phyloP scores from a whole-genome alignment of 1,140 invertebrate genomes.

The Cherax quadricarinatus region DNA sequence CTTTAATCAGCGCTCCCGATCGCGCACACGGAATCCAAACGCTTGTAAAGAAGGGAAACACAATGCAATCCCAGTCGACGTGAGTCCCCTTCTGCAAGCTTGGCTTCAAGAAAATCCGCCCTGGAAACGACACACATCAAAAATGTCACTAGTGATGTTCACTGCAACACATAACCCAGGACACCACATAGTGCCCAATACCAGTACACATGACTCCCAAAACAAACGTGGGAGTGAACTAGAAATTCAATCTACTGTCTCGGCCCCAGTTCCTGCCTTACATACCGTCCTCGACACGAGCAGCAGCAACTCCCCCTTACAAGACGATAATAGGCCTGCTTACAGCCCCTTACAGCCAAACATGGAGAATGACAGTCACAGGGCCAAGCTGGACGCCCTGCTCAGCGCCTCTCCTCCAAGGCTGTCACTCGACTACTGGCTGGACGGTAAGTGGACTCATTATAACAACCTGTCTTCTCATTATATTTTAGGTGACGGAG shows the following conservation, averaged over 20 bases:
- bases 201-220: neutral
- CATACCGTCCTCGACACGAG: neutral
- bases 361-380: no score
- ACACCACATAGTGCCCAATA: neutral
- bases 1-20: neutral
- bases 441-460: conserved; percentile 23
- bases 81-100: neutral
- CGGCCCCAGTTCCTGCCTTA: neutral
- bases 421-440: neutral
- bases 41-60: neutral
- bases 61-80: neutral
- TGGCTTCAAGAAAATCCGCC: neutral
- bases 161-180: neutral
- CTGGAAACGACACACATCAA: neutral
- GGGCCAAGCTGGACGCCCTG: neutral
- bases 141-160: conserved; percentile 17
- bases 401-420: neutral
- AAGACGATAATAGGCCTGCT: neutral
- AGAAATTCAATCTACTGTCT: neutral
- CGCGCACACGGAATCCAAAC: neutral
- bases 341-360: neutral
- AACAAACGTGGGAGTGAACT: neutral
- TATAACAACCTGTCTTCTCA: neutral
- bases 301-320: neutral
- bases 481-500: neutral